Percentiles rank a stretch among this genome's conserved stretches.
These are phyloP conservation scores for Plagiodera versicolora DNA, from an alignment of 2,888 invertebrate genomes.

Conservation along the genomic window DNA sequence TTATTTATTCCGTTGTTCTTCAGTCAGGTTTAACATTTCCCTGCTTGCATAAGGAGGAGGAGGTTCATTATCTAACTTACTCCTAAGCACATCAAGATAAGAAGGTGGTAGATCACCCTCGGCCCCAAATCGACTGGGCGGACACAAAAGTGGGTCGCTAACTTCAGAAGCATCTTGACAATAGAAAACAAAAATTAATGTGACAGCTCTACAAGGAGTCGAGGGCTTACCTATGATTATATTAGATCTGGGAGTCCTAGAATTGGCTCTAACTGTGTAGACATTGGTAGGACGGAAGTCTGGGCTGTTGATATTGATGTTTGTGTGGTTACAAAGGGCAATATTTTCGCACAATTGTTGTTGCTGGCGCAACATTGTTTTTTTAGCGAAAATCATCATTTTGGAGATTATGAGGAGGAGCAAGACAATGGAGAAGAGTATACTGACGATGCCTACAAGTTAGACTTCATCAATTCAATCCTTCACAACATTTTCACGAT, in stretches of 20 bases:
- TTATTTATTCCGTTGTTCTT: conserved; percentile 13
- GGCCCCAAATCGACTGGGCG: conserved; percentile 33
- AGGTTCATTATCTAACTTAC: conserved; percentile 46
- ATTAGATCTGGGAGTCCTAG: conserved; percentile 34
- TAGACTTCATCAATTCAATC: too few relatives aligned
- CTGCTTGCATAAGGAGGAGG: conserved; percentile 57
- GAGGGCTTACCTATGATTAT: conserved; percentile 29
- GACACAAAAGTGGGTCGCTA: conserved; percentile 44
- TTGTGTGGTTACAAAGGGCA: conserved; percentile 36
- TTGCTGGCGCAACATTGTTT: conserved; percentile 36
- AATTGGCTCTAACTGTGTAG: conserved; percentile 36
- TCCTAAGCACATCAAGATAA: conserved; percentile 46
- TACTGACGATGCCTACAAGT: conserved; percentile 48
- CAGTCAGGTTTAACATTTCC: conserved; percentile 39
- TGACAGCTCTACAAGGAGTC: conserved; percentile 17
- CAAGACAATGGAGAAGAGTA: conserved; percentile 49
- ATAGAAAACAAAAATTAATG: neutral
- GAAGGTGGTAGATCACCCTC: conserved; percentile 43
- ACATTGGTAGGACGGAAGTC: conserved; percentile 36
- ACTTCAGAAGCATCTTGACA: conserved; percentile 38
- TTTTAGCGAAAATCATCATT: conserved; percentile 50
- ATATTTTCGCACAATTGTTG: conserved; percentile 39
- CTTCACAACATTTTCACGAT: conserved; percentile 16
- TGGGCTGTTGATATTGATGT: conserved; percentile 35
- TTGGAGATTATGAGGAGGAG: conserved; percentile 50